Evolutionary conservation across 1,140 invertebrate genomes (phyloP).

Genomic region (Cardiocondyla obscurior): DNA sequence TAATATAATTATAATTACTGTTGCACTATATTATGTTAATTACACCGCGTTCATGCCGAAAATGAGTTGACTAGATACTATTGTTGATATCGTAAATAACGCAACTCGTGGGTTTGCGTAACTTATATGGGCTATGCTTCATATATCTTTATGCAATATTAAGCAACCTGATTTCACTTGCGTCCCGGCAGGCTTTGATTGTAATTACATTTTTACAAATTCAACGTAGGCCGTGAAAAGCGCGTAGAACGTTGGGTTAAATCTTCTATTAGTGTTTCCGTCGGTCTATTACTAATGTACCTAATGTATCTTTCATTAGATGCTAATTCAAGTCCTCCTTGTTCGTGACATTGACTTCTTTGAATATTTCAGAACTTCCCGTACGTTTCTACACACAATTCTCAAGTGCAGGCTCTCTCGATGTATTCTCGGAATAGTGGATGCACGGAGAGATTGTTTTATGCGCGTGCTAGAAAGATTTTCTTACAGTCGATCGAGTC

Average conservation of each 20-base stretch:
- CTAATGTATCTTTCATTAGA: neutral
- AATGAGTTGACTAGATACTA: slow-evolving; percentile 6
- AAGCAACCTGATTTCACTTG: slow-evolving; percentile 2
- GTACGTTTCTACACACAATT: neutral
- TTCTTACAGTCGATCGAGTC: slow-evolving; percentile 21
- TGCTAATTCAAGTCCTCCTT: neutral
- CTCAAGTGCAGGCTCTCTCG: neutral
- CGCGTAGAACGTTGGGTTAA: neutral
- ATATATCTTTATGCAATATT: slow-evolving; percentile 17
- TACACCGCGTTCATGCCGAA: neutral
- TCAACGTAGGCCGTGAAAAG: neutral
- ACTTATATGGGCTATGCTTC: neutral
- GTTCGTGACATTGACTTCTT: neutral
- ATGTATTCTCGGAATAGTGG: neutral
- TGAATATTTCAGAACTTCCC: neutral
- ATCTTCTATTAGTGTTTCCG: neutral
- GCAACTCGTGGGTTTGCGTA: neutral
- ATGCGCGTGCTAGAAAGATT: neutral
- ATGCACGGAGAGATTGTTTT: neutral
- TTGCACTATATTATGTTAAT: slow-evolving; percentile 29
- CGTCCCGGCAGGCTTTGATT: neutral
- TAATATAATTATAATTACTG: slow-evolving; percentile 33
- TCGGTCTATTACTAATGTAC: neutral
- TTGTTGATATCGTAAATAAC: neutral
- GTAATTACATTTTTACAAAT: neutral